A percentile compares a stretch with the other conserved stretches of the same genome.
Evolutionary conservation across 1,140 invertebrate genomes (phyloP).

Genomic region (Lamellibrachia luymesi): DNA sequence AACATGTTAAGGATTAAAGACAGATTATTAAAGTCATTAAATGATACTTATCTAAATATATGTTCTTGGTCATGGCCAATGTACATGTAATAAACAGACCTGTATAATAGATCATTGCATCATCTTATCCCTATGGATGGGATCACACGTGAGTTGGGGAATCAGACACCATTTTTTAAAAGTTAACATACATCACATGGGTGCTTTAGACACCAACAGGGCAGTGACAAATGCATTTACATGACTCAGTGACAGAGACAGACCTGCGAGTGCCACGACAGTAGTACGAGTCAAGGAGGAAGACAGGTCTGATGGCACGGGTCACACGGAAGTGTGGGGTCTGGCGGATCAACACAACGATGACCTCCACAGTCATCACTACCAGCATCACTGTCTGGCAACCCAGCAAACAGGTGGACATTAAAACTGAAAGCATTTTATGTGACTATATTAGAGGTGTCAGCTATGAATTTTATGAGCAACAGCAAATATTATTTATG

Average conservation of each 20-base stretch:
- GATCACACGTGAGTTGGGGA: too few species aligned
- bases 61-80: too few species aligned
- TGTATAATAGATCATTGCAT: too few species aligned
- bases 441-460: neutral
- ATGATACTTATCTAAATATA: too few species aligned
- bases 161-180: too few species aligned
- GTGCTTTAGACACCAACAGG: too few species aligned
- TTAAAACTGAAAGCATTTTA: neutral
- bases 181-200: too few species aligned
- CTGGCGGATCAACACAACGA: conserved; percentile 78
- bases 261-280: conserved; percentile 67
- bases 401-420: conserved; percentile 28
- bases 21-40: too few species aligned
- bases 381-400: conserved; percentile 72
- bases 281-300: conserved; percentile 83
- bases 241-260: conserved; percentile 25
- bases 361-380: conserved; percentile 82
- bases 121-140: too few species aligned
- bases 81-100: too few species aligned
- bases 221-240: neutral
- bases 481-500: neutral
- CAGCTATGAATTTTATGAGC: neutral
- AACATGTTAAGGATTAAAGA: too few species aligned
- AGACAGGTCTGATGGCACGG: conserved; percentile 82
- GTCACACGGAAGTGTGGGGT: conserved; percentile 85